Conservation (phyloP, 2,797 vertebrate species). For the Diglossa cyanea region DNA sequence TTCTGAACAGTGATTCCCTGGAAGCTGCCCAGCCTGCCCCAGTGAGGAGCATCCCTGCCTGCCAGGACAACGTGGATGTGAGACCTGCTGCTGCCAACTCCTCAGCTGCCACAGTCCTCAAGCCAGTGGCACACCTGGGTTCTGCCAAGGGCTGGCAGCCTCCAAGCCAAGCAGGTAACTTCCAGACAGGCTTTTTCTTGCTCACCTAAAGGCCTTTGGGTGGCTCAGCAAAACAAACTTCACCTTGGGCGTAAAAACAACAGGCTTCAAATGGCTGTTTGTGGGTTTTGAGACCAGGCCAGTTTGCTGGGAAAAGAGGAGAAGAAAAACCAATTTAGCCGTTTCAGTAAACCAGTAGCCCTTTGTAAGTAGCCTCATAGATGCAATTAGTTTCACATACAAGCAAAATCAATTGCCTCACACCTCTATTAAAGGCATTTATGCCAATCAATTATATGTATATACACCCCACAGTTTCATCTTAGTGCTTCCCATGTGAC, state of each 20-base stretch:
- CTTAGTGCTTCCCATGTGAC: not conserved
- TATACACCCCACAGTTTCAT: not conserved
- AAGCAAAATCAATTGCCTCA: not conserved
- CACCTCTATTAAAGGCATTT: not conserved
- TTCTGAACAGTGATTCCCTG: conserved; percentile 71
- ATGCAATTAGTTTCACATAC: not conserved
- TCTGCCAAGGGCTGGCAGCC: conserved; percentile 75
- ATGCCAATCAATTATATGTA: not conserved
- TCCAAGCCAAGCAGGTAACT: conserved; percentile 80
- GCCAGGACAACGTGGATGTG: conserved; percentile 3
- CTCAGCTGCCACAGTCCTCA: conserved; percentile 67
- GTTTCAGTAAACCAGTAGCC: not conserved
- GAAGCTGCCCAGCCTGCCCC: conserved; percentile 73
- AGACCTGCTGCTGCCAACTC: conserved; percentile 59
- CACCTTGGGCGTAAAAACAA: not conserved
- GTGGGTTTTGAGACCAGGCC: not conserved
- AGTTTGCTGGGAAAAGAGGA: not conserved
- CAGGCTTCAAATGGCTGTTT: not conserved
- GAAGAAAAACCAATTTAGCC: not conserved
- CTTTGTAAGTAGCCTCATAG: not conserved
- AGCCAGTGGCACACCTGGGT: conserved; percentile 58
- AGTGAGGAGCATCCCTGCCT: conserved; percentile 71
- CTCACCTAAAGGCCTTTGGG: not conserved
- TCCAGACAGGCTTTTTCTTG: not conserved
- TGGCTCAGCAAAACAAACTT: not conserved